phyloP scores from a whole-genome alignment of 2,797 vertebrate genomes.

The Alcedo atthis region DNA sequence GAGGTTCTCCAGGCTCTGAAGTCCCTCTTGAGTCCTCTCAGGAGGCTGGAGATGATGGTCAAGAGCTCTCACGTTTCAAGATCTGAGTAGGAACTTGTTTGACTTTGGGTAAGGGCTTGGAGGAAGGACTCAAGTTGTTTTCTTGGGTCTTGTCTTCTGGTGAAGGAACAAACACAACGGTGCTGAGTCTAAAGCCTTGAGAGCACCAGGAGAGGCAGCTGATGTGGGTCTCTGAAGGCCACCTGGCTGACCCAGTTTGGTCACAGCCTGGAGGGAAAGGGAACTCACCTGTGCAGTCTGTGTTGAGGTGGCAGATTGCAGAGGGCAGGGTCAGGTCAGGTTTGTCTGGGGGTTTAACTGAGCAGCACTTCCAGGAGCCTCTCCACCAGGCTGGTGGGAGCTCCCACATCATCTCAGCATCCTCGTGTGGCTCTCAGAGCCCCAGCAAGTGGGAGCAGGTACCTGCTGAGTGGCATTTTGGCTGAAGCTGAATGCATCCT shows the following conservation, averaged over 20 bases:
- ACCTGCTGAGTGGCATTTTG: not conserved
- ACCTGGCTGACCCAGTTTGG: fast-evolving
- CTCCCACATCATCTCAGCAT: not conserved
- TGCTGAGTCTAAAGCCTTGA: not conserved
- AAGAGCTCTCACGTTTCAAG: fast-evolving
- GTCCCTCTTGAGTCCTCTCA: not conserved
- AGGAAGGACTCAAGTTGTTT: not conserved
- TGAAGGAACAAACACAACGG: fast-evolving
- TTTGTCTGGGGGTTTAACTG: not conserved
- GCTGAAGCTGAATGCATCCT: not conserved
- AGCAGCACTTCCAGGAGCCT: not conserved
- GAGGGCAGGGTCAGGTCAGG: not conserved
- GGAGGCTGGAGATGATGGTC: fast-evolving
- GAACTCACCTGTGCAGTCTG: fast-evolving
- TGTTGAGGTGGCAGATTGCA: not conserved
- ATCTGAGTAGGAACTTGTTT: not conserved
- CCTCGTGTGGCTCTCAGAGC: not conserved
- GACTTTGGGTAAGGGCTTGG: not conserved
- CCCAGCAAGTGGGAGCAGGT: not conserved
- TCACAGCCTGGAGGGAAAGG: not conserved
- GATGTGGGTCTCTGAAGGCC: not conserved
- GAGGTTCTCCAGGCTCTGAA: not conserved
- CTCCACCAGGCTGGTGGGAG: not conserved
- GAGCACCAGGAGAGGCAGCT: fast-evolving
- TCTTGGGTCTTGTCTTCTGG: fast-evolving